Conservation (phyloP, 2,888 invertebrate genomes). For the Drosophila mettleri region DNA sequence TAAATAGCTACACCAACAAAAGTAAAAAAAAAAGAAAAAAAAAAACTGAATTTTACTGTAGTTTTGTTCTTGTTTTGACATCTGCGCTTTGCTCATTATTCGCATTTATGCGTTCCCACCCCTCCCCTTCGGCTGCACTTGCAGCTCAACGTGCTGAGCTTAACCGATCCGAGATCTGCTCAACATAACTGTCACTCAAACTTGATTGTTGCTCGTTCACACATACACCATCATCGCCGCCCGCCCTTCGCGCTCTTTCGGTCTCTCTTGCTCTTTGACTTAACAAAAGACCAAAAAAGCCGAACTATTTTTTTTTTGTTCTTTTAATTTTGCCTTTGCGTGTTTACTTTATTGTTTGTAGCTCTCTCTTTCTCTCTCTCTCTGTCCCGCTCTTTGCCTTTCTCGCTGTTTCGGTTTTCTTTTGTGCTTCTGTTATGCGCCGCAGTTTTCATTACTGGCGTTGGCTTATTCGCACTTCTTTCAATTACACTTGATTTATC, state of each 20-base stretch:
- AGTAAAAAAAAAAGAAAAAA: slow-evolving; percentile 11
- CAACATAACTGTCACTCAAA: slow-evolving; percentile 39
- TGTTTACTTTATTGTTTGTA: slow-evolving; percentile 49
- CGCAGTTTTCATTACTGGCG: slow-evolving; percentile 57
- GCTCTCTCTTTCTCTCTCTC: slow-evolving; percentile 14
- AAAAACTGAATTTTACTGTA: slow-evolving; percentile 9
- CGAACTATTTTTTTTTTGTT: slow-evolving; percentile 30
- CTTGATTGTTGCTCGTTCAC: slow-evolving; percentile 16
- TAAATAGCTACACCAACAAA: slow-evolving; percentile 28
- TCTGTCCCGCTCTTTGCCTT: background rate
- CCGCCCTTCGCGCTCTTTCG: slow-evolving; percentile 4
- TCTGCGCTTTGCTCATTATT: slow-evolving; percentile 75
- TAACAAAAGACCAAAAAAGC: slow-evolving; percentile 21
- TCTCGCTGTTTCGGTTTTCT: slow-evolving; percentile 23
- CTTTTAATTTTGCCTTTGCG: slow-evolving; percentile 41
- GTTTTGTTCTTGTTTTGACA: slow-evolving; percentile 44
- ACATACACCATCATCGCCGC: background rate
- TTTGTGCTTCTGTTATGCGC: slow-evolving; percentile 33
- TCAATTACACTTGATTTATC: slow-evolving; percentile 81
- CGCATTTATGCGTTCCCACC: slow-evolving; percentile 72
- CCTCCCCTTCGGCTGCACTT: slow-evolving; percentile 23
- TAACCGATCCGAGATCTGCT: slow-evolving; percentile 39
- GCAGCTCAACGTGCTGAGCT: slow-evolving; percentile 46
- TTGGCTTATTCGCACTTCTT: slow-evolving; percentile 80
- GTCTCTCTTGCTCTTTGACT: slow-evolving; percentile 4